Base-by-base conservation (phyloP, 2,113 vertebrate genomes). In the Phylloscopus trochilus region DNA sequence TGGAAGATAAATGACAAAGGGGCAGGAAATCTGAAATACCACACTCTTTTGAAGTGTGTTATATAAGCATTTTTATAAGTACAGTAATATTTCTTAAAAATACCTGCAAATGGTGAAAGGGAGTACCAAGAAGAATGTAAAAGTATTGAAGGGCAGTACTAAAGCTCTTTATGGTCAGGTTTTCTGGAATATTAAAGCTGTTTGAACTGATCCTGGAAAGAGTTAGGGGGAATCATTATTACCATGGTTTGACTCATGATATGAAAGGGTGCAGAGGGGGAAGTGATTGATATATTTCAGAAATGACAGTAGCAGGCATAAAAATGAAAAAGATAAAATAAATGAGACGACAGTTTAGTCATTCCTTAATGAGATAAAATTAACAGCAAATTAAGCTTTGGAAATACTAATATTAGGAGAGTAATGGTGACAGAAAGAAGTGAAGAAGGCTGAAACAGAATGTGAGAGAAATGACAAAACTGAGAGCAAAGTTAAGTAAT, bases 221-320 rank as follows among this genome's bases (percentile, higher is more conserved):
- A 81, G 27, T 23, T 46, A 44, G 31, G 37, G 52, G 37, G 52
- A 90, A 47, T 74, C 3, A 52, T 68, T 83, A 31, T 81, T 37
- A 35, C 74, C 70, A 69, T 81, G 10, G 10, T 21, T 81, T 81
- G n/a, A 74, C 23, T 78, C 21, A 62, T 56, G 13, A 56, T 84
- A 51, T 37, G 44, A 46, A 64, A 26, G n/a, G 19, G 8, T 12
- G 5, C 1, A 1, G 20, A 5, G 2, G 6, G 4, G 3, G 1
- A 27, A 76, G 15, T 77, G 69, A 56, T 33, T 43, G 33, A 31
- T 73, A 11, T 41, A 19, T 92, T 87, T 56, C 26, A 75, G 56
- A 90, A 84, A 49, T 78, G 15, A 56, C 77, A 73, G 13, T 33
- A 69, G 66, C 16, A 85, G 23, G n/a, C 55, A 31, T 78, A 87